Evolutionary conservation across 1,140 invertebrate genomes (phyloP).

Genomic region (Drosophila quadrilineata): DNA sequence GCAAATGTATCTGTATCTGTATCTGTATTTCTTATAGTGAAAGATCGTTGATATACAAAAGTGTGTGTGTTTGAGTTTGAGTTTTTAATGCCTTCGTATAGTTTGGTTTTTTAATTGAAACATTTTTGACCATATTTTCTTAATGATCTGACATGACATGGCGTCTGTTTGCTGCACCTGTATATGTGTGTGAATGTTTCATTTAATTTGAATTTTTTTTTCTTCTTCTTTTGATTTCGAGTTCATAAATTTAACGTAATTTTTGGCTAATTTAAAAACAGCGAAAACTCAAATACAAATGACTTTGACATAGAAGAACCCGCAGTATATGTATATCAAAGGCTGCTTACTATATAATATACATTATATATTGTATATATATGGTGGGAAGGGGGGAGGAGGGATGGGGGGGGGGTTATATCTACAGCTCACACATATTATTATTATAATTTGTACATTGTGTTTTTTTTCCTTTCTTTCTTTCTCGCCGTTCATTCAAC

Average conservation of each 20-base stretch:
- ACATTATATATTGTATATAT: not conserved
- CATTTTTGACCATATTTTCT: constrained; percentile 79
- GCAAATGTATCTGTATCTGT: not conserved
- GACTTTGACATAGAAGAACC: constrained; percentile 23
- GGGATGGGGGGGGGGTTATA: no score
- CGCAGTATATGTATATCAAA: constrained; percentile 29
- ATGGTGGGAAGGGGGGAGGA: no score
- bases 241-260: constrained; percentile 58
- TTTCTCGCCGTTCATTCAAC: not conserved
- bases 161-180: constrained; percentile 56
- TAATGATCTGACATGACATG: constrained; percentile 79
- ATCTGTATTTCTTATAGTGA: not conserved
- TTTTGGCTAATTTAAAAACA: constrained; percentile 74
- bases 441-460: constrained; percentile 75
- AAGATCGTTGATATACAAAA: no score
- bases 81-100: constrained; percentile 48
- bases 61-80: constrained; percentile 11
- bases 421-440: constrained; percentile 35
- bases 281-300: constrained; percentile 49
- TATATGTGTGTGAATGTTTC: constrained; percentile 35
- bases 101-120: constrained; percentile 72
- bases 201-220: constrained; percentile 41
- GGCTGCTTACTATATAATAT: not conserved
- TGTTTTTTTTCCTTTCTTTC: constrained; percentile 10
- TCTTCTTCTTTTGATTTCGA: constrained; percentile 14